phyloP scores from a whole-genome alignment of 2,113 vertebrate species.

The Micromys minutus region DNA sequence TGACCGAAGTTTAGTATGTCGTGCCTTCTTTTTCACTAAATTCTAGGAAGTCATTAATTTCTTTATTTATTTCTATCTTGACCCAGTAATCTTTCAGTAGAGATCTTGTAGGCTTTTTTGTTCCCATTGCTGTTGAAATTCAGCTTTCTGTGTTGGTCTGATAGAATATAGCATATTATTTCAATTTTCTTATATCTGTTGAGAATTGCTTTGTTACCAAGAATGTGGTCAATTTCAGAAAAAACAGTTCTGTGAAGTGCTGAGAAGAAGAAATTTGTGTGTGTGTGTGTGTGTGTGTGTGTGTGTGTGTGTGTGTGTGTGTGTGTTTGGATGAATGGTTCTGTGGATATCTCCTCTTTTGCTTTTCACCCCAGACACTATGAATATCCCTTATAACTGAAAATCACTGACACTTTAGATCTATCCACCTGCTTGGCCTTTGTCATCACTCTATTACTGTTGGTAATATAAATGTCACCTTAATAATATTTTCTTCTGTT shows the following conservation, averaged over 20 bases:
- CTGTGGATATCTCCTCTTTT: background rate
- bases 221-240: background rate
- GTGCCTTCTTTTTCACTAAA: background rate
- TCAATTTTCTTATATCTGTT: background rate
- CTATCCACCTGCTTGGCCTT: background rate
- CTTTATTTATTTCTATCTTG: background rate
- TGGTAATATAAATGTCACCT: background rate
- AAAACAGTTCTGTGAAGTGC: background rate
- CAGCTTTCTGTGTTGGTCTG: background rate
- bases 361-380: background rate
- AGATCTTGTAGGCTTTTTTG: background rate
- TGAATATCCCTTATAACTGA: background rate
- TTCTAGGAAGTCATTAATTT: background rate
- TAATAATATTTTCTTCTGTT: background rate
- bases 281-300: too few species aligned
- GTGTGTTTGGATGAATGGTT: background rate
- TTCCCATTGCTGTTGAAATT: background rate
- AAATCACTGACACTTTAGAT: background rate
- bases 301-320: too few species aligned
- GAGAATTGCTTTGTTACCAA: background rate
- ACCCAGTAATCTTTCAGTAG: background rate
- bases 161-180: background rate
- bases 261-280: too few species aligned
- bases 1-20: background rate
- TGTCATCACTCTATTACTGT: background rate